Percentiles rank a stretch among this genome's conserved stretches.
Evolutionary conservation across 2,113 vertebrate species (phyloP).

Genomic region (Elanoides forficatus): DNA sequence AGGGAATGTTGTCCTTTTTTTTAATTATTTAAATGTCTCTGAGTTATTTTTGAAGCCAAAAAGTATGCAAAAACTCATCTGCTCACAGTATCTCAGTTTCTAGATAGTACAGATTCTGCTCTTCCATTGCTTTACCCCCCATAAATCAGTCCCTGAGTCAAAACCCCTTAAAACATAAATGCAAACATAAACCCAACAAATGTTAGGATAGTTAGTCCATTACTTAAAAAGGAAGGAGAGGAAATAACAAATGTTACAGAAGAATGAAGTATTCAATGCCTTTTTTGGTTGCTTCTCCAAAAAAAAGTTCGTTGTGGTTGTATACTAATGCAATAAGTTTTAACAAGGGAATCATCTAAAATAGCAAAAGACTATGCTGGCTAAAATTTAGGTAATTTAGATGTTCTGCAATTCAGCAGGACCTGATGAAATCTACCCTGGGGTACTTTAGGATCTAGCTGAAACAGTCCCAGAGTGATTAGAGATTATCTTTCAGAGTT

Average conservation of each 20-base stretch:
- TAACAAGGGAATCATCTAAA: conserved; percentile 47
- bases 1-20: not conserved
- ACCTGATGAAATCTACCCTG: conserved; percentile 44
- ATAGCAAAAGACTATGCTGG: not conserved
- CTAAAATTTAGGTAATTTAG: conserved; percentile 20
- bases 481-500: conserved; percentile 53
- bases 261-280: not conserved
- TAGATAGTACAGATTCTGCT: conserved; percentile 7
- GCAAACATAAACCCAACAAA: not conserved
- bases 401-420: conserved; percentile 43
- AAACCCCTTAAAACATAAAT: conserved; percentile 20
- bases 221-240: conserved; percentile 27
- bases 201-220: not conserved
- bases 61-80: not conserved
- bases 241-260: conserved; percentile 25
- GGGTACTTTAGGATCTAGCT: conserved; percentile 10
- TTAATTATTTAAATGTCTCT: not conserved
- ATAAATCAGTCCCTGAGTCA: conserved; percentile 18
- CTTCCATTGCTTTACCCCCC: not conserved
- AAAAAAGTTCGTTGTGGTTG: not conserved
- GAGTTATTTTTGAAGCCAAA: not conserved
- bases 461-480: conserved; percentile 23
- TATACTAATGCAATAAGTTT: conserved; percentile 1
- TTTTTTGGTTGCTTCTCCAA: conserved; percentile 40
- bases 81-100: not conserved